Base-by-base conservation (phyloP, 1,140 invertebrate genomes). In the Phenacoccus solenopsis region DNA sequence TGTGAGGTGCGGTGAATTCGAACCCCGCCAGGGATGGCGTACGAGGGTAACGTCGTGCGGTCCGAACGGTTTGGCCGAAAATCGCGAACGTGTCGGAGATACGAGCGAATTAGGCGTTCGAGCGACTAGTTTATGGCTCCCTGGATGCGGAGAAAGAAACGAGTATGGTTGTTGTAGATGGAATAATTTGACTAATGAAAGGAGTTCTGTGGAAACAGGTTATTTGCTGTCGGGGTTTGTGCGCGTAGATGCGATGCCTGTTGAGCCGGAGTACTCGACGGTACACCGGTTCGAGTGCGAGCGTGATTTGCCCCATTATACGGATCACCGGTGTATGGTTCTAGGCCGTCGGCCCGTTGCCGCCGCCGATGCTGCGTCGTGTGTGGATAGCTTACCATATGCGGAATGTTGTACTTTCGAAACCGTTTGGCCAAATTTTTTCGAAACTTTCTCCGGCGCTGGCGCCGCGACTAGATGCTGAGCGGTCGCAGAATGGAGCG, bases 121-220 rank as follows among this genome's bases (percentile, higher is more conserved):
- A n/a, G n/a, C n/a, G n/a, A n/a, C 59, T 27, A 64, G 21, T 64
- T 64, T 64, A 64, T 10, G 59, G 13, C 9, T 20, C 59, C 59
- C 59, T 64, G 59, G 21, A 25, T 24, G 16, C 59, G 59, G 22
- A 16, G 10, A 22, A 64, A 10, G 20, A 22, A 64, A 64, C 59
- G 20, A 64, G 59, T 64, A 64, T 64, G 20, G 59, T 64, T 27
- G 59, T 20, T 64, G 25, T 20, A 64, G 38, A 64, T 64, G 20
- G 25, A 64, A 64, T 64, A 64, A 64, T 64, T 64, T 64, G 59
- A 64, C 59, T 64, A 64, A 64, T 64, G 59, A 64, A 64, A 64
- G 59, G 59, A 64, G 59, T 64, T 64, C 22, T 64, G 32, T 38
- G 2, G 59, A 64, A 64, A 64, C 59, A 64, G 59, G 59, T 64